Evolutionary conservation across 2,113 vertebrate genomes (phyloP), one percentile per base, ranked within the genome.

Genomic region (Myiagra hebetior): DNA sequence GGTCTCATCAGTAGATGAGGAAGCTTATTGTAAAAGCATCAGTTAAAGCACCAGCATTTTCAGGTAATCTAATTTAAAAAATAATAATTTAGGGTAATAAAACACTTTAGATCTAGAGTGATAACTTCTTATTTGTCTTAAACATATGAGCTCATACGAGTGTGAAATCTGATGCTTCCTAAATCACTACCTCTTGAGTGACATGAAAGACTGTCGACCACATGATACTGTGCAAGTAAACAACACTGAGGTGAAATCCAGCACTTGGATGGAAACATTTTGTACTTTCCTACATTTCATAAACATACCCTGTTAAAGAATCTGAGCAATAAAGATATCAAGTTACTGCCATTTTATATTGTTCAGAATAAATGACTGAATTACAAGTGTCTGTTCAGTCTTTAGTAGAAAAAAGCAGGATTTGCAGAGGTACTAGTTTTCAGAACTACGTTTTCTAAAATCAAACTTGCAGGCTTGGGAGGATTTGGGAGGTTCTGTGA

Each of bases 201-300:
- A 87, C 79, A 91, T 27, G 31, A 62, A 95, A 88, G 86, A 88
- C 47, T 53, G 11, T 67, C 39, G 41, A 57, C 27, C 30, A 39
- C 72, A 78, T 8, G n/a, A 80, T 31, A 77, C 26, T 35, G 41
- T 42, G 37, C n/a, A 68, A 67, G 60, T 62, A 76, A 95, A 59
- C 37, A 95, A 63, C 37, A 79, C 14, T 70, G 64, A 89, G 65
- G 53, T 76, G 68, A 96, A 91, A 94, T 84, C 59, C 69, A 82
- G 52, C 64, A 63, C 91, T 89, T 56, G 33, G 49, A 96, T 94
- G 72, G 95, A 94, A 95, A 93, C 26, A 76, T 86, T 96, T 85
- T 77, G 62, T 95, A 87, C 76, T 92, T 90, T 92, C 52, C 59
- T 73, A 59, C 16, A 11, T 62, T 81, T 96, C 81, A 96, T 85